Evolutionary conservation across 1,140 invertebrate species (phyloP).

Genomic region (Caenorhabditis remanei): DNA sequence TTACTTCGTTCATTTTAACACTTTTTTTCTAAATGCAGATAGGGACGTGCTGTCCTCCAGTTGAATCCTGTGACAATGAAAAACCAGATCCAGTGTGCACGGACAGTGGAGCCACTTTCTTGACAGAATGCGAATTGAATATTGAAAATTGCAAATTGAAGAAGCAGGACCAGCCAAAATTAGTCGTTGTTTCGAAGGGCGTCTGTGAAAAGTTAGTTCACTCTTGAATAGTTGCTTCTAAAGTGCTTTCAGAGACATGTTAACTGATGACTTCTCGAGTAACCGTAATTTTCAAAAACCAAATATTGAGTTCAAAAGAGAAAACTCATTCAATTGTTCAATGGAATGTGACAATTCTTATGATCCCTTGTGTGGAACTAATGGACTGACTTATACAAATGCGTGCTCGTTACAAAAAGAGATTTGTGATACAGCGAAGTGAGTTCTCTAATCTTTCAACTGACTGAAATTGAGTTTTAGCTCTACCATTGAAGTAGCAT

Average conservation of each 20-base stretch:
- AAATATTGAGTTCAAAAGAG: slow-evolving; percentile 14
- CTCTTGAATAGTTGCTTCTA: too few species aligned
- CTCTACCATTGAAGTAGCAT: slow-evolving; percentile 20
- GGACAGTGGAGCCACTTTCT: slow-evolving; percentile 63
- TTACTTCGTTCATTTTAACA: not conserved
- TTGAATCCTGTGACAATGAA: slow-evolving; percentile 66
- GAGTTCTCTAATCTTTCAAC: not conserved
- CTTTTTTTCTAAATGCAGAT: slow-evolving; percentile 60
- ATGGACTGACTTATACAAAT: slow-evolving; percentile 67
- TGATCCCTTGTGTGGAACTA: slow-evolving; percentile 68
- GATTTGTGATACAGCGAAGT: slow-evolving; percentile 51
- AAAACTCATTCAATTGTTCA: slow-evolving; percentile 11
- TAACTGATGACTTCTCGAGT: slow-evolving; percentile 49
- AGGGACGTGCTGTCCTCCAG: slow-evolving; percentile 69
- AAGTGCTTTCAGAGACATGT: not conserved
- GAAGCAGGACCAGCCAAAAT: slow-evolving; percentile 66
- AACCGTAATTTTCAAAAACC: slow-evolving; percentile 21
- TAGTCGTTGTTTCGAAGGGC: slow-evolving; percentile 35
- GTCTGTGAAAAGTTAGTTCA: not conserved
- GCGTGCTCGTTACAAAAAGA: slow-evolving; percentile 68
- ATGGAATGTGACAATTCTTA: slow-evolving; percentile 61
- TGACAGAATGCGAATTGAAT: slow-evolving; percentile 70
- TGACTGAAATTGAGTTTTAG: not conserved
- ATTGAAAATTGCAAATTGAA: slow-evolving; percentile 69
- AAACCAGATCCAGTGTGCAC: slow-evolving; percentile 69